These are phyloP conservation scores for Limnephilus marmoratus DNA, from an alignment of 2,888 invertebrate genomes.

Conservation along the genomic window DNA sequence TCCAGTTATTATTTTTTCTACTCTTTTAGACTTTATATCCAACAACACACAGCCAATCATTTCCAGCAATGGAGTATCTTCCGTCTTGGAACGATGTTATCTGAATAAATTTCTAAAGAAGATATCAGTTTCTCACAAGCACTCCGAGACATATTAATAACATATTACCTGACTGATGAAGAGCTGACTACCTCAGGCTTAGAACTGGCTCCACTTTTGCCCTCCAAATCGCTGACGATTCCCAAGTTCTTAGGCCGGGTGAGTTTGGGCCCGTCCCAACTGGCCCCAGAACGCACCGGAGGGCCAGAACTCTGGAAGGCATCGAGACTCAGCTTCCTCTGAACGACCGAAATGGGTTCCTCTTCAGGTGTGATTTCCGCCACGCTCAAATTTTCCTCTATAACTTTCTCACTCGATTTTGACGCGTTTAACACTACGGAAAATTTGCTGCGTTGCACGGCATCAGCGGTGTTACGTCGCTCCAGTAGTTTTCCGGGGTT, in stretches of 20 bases:
- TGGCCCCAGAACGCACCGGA: neutral
- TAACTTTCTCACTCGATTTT: slow-evolving; percentile 5
- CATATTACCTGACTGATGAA: slow-evolving; percentile 13
- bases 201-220: neutral
- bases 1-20: too few species aligned
- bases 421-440: slow-evolving; percentile 41
- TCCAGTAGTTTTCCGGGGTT: slow-evolving; percentile 69
- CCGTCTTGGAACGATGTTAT: neutral
- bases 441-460: slow-evolving; percentile 71
- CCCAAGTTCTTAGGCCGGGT: slow-evolving; percentile 55
- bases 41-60: too few species aligned
- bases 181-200: slow-evolving; percentile 28
- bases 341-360: slow-evolving; percentile 45
- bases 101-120: neutral
- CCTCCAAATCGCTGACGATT: slow-evolving; percentile 52
- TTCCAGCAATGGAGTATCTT: neutral
- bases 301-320: neutral
- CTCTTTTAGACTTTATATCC: too few species aligned
- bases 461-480: slow-evolving; percentile 75
- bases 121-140: neutral
- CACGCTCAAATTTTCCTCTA: neutral
- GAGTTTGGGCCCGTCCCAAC: neutral
- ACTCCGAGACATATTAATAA: neutral
- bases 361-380: slow-evolving; percentile 50
- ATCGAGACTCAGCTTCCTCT: slow-evolving; percentile 62